Base-by-base conservation (phyloP, 2,888 invertebrate genomes). In the Myopa tessellatipennis region DNA sequence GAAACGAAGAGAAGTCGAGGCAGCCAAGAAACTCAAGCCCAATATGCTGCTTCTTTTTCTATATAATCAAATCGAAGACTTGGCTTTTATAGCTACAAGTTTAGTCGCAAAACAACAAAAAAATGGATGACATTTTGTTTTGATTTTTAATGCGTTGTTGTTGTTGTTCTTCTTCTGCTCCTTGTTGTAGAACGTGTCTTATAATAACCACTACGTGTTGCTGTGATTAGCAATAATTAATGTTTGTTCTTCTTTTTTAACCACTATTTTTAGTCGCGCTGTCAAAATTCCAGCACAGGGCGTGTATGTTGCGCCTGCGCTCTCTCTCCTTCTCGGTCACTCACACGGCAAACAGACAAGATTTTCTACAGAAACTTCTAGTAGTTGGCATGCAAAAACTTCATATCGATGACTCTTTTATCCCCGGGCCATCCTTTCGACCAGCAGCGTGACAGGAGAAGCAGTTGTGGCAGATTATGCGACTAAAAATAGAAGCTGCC, bases 401-500 rank as follows among this genome's bases (percentile, higher is more conserved):
- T 4, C 55, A 12, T n/a, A n/a, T 55, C 55, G 55, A 55, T 65
- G 10, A n/a, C 34, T 34, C 34, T 36, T 16, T 26, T 36, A 65
- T 12, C 26, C 12, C 26, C 14, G 14, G 3, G 2, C 63, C 26
- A 7, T 26, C 12, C 18, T 14, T 18, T 26, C 10, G 26, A 34
- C 34, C 63, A 14, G 36, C 18, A 61, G 36, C 36, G 26, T 26
- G 63, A n/a, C 26, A 63, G 34, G 4, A 18, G 12, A 1, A 6
- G 36, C 4, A 34, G 63, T 34, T 14, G 72, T 74, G 52, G 50
- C 52, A 65, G 74, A 65, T 65, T 65, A 65, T 52, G 38, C 50
- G 36, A 34, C 74, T 74, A 74, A 38, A 74, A 74, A 74, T 74
- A 74, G 58, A 67, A 34, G 40, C 58, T 74, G 65, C 73, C 14